Base-by-base conservation (phyloP, 1,140 invertebrate genomes). In the Lycorma delicatula region DNA sequence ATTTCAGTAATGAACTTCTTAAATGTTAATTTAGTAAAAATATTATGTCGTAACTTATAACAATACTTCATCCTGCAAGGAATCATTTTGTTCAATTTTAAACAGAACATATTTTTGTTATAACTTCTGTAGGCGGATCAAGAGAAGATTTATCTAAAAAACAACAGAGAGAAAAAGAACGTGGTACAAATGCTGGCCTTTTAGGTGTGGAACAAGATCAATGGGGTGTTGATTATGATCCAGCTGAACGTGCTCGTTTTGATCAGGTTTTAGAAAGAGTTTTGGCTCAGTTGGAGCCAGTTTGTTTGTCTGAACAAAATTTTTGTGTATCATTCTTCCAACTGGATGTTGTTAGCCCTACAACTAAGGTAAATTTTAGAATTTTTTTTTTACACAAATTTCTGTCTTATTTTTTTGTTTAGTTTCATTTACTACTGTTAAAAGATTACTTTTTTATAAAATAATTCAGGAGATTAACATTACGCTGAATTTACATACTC, bases 311-410 rank as follows among this genome's bases (percentile, higher is more conserved):
- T 20, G 96, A 99, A 72, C 95, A 98, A 75, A 85, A 93, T 61
- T 98, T 98, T 76, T 97, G 93, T 72, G 84, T 92, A 11, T 79
- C 83, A 28, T 98, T 98, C 75, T 94, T 98, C 68, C 89, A 94
- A 65, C 76, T 97, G 44, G 87, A 92, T 68, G 78, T 79, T 7
- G 68, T 77, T 7, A 70, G 73, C 20, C 69, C 73, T 9, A 69
- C 72, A 9, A 69, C 72, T 25, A 76, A 75, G 65, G 74, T 76
- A 62, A 57, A 55, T n/a, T n/a, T n/a, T n/a, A n/a, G n/a, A n/a
- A n/a, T n/a, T n/a, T n/a, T n/a, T n/a, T n/a, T n/a, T n/a, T n/a
- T n/a, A n/a, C n/a, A n/a, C n/a, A n/a, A n/a, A n/a, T n/a, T n/a
- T n/a, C n/a, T n/a, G n/a, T n/a, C n/a, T n/a, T n/a, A n/a, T n/a